Base-by-base conservation (phyloP, 2,888 invertebrate genomes). In the Eustalomyia histrio region DNA sequence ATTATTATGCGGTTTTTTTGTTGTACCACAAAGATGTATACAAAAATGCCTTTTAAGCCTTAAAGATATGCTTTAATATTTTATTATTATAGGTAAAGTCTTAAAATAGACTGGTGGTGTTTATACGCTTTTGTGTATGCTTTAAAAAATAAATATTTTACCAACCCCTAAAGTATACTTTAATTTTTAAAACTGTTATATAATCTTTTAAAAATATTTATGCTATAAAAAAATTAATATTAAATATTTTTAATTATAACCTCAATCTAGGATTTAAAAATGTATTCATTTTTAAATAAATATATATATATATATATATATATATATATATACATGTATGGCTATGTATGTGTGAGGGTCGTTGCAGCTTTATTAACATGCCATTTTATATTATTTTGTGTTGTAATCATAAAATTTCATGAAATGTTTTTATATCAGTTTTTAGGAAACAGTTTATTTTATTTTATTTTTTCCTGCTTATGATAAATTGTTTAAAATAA, bases 1-100 rank as follows among this genome's bases (percentile, higher is more conserved):
- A 76, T 64, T 76, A 64, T 72, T 65, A 65, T 78, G 71, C 65
- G 76, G 76, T 53, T 65, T 53, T n/a, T 64, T 18, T 29, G 24
- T 7, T 12, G 53, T 18, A 17, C 47, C 29, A 43, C 64, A 61
- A 6, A 57, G 29, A 57, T 16, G 8, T 24, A 29, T 47, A 63
- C 63, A 24, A 29, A 61, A 60, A 55, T 17, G 35, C 43, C 61
- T 35, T 16, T 78, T 43, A 65, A 65, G 76, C 53, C 47, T 60
- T 52, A 43, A 72, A 78, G 65, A 65, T 76, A 58, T 78, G 24
- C 65, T 67, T 55, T 16, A 67, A 21, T 67, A 53, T 67, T 67
- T 67, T 21, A 39, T 67, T 21, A 39, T 67, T 67, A 39, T n/a
- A 57, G 9, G 16, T 55, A 29, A 29, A 29, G 14, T 33, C 16